Evolutionary conservation across 1,140 invertebrate species (phyloP).

Genomic region (Gonioctena quinquepunctata): DNA sequence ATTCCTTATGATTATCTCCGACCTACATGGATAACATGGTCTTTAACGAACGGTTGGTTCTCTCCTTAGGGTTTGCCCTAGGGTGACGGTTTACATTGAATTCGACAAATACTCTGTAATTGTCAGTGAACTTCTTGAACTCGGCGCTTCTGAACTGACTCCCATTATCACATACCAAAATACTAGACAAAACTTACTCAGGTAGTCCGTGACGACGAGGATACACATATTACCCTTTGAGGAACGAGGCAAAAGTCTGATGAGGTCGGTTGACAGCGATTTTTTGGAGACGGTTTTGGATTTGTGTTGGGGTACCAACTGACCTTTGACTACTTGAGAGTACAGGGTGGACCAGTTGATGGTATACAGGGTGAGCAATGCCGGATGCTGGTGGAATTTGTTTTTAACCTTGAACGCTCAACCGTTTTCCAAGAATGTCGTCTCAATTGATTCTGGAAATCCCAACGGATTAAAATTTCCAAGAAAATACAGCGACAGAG

Average conservation of each 20-base stretch:
- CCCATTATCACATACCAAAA: constrained; percentile 14
- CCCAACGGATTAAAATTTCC: too few relatives aligned
- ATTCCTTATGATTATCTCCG: constrained; percentile 22
- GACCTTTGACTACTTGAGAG: too few relatives aligned
- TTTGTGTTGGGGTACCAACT: too few relatives aligned
- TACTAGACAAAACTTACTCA: constrained; percentile 23
- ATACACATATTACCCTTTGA: constrained; percentile 20
- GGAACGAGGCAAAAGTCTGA: constrained; percentile 29
- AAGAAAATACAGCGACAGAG: too few relatives aligned
- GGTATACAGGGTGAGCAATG: too few relatives aligned
- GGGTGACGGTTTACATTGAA: constrained; percentile 16
- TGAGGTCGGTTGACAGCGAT: constrained; percentile 16
- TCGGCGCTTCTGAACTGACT: constrained; percentile 7
- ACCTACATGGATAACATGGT: constrained; percentile 22
- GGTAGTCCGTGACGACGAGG: constrained; percentile 21
- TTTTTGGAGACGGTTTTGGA: too few relatives aligned
- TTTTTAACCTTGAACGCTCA: too few relatives aligned
- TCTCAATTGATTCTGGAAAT: too few relatives aligned
- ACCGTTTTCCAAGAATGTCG: too few relatives aligned
- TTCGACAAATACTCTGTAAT: constrained; percentile 18
- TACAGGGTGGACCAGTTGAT: too few relatives aligned
- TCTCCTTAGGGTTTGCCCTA: constrained; percentile 20
- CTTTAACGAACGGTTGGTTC: constrained; percentile 16
- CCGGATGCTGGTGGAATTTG: too few relatives aligned
- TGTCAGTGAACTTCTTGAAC: constrained; percentile 12